Evolutionary conservation across 2,888 invertebrate genomes (phyloP), one percentile per base, ranked within the genome.

Genomic region (Pogonocherus hispidulus): DNA sequence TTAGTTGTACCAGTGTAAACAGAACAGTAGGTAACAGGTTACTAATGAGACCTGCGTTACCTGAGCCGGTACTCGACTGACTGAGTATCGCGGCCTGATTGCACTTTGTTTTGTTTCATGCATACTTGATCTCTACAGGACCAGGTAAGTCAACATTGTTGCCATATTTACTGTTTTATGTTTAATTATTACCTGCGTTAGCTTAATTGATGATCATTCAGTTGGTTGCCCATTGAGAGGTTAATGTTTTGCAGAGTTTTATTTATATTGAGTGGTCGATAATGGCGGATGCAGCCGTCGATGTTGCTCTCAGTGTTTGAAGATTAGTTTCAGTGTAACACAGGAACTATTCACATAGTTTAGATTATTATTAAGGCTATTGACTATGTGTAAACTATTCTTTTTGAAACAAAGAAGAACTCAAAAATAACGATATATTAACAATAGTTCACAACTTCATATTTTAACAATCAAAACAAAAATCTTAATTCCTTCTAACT

Each of bases 21-120:
- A 63, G 63, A 66, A 70, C 51, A 65, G 54, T 60, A 68, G 68
- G 68, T 71, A 64, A 70, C 66, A 23, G 66, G 69, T 65, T 60
- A 70, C 59, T 57, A 66, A 63, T 57, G 66, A 60, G n/a, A 57
- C 44, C 64, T 60, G 54, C 55, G 72, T 67, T 72, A 70, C 69
- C 66, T 64, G 20, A 63, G 72, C 69, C 67, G 69, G 69, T 72
- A 66, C 72, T 70, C 66, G 57, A 71, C 71, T 70, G 73, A 83
- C 83, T 84, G 83, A 84, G 82, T 83, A 79, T 79, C 82, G 77
- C 78, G 80, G 81, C 77, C 83, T 84, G 82, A 84, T 83, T 83
- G 81, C 79, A 79, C 81, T 82, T 84, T 84, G 83, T 84, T 84
- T 84, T 80, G 82, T 84, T 84, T 76, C 84, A 84, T 81, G 84